phyloP scores from a whole-genome alignment of 1,140 invertebrate genomes.

The Nomia melanderi region DNA sequence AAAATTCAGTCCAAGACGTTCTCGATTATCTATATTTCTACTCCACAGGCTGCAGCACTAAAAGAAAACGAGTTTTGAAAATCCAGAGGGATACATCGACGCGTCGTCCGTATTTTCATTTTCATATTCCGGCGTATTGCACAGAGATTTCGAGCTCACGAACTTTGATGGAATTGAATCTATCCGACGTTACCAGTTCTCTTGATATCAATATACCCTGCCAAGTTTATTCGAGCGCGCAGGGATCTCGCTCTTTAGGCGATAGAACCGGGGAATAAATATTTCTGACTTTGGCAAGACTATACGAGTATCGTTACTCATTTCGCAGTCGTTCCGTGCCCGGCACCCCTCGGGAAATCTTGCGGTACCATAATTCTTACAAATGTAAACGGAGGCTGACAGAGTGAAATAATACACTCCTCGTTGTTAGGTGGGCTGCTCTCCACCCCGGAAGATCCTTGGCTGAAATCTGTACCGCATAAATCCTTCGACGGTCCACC shows the following conservation, averaged over 20 bases:
- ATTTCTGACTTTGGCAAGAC: slow-evolving; percentile 28
- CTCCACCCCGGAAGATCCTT: neutral
- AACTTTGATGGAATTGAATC: slow-evolving; percentile 31
- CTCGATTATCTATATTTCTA: too few species aligned
- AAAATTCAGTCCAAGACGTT: neutral
- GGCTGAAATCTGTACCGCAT: neutral
- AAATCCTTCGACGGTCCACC: slow-evolving; percentile 19
- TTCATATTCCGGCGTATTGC: neutral
- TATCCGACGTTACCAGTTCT: neutral
- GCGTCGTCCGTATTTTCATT: slow-evolving; percentile 16
- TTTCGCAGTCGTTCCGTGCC: neutral
- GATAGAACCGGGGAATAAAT: slow-evolving; percentile 23
- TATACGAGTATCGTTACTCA: slow-evolving; percentile 25
- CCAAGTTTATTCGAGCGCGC: slow-evolving; percentile 15
- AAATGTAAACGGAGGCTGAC: slow-evolving; percentile 19
- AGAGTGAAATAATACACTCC: slow-evolving; percentile 28
- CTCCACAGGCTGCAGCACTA: neutral
- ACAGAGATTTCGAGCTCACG: slow-evolving; percentile 4
- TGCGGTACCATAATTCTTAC: slow-evolving; percentile 34
- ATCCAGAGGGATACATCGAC: neutral
- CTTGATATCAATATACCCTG: slow-evolving; percentile 12
- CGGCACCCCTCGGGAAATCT: slow-evolving; percentile 13
- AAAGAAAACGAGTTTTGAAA: slow-evolving; percentile 17
- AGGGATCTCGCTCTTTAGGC: slow-evolving; percentile 7
- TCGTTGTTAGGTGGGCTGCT: neutral